A percentile compares a stretch with the other conserved stretches of the same genome.
phyloP scores from a whole-genome alignment of 1,140 invertebrate genomes.

The Trigoniulus corallinus region DNA sequence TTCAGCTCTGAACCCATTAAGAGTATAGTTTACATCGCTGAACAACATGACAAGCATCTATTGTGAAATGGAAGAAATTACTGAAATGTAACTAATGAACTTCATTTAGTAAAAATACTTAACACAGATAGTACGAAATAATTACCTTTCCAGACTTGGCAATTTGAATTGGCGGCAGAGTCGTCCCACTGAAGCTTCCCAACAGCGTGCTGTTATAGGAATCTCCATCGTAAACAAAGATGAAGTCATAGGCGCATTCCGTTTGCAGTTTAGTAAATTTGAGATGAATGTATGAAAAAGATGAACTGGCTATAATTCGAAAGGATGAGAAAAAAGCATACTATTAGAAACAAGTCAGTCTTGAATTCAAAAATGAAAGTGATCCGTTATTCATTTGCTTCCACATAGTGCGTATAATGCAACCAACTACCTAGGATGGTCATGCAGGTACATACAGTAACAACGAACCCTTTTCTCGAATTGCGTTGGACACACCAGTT shows the following conservation, averaged over 20 bases:
- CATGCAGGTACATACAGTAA: too few species aligned
- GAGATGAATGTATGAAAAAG: conserved; percentile 67
- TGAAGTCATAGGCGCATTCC: conserved; percentile 91
- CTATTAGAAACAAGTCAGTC: too few species aligned
- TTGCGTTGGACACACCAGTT: too few species aligned
- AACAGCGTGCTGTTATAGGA: conserved; percentile 71
- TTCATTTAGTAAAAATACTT: too few species aligned
- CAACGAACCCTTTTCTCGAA: too few species aligned
- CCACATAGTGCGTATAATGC: too few species aligned
- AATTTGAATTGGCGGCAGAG: conserved; percentile 66
- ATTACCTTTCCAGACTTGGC: conserved; percentile 76
- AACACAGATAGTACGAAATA: conserved; percentile 17
- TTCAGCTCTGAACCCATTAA: conserved; percentile 74
- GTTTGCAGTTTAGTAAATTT: conserved; percentile 71
- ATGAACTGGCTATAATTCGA: conserved; percentile 42
- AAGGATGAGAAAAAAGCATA: too few species aligned
- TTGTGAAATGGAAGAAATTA: background rate
- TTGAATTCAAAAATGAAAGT: too few species aligned
- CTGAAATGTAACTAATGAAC: background rate
- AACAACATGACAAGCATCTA: conserved; percentile 88
- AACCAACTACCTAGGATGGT: too few species aligned
- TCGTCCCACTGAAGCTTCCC: conserved; percentile 83
- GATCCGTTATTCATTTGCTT: too few species aligned
- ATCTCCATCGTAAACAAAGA: conserved; percentile 89
- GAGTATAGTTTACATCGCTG: conserved; percentile 86